Conservation (phyloP, 2,888 invertebrate species). For the Oscheius sp. region DNA sequence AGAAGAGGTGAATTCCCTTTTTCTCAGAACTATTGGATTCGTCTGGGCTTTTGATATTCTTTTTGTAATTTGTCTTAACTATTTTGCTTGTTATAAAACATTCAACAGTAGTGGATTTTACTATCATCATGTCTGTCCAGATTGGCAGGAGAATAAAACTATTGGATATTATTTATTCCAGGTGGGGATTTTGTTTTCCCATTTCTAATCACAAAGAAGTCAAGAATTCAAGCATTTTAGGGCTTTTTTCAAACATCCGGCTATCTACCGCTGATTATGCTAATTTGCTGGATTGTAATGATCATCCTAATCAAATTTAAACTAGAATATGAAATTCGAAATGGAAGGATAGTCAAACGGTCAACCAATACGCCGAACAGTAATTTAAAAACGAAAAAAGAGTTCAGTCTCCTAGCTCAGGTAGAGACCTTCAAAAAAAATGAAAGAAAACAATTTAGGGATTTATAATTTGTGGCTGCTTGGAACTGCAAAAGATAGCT, state of each 20-base stretch:
- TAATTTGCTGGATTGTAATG: background rate
- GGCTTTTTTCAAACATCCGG: no score
- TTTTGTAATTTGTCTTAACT: background rate
- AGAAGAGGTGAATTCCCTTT: background rate
- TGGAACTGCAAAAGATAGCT: background rate
- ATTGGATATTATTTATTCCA: no score
- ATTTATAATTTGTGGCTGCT: background rate
- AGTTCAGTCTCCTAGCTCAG: constrained; percentile 6
- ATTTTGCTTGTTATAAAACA: background rate
- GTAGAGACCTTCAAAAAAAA: no score
- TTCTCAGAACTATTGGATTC: background rate
- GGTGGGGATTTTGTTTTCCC: no score
- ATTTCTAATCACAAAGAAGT: no score
- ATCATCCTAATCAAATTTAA: background rate
- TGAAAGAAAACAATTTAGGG: no score
- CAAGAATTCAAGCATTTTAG: no score
- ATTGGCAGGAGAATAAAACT: no score
- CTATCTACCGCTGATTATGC: constrained; percentile 8
- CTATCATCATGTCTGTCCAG: background rate
- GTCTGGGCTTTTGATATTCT: background rate
- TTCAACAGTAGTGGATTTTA: background rate
- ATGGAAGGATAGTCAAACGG: background rate
- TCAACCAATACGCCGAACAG: background rate
- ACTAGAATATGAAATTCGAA: background rate
- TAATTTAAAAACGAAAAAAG: constrained; percentile 10